These are phyloP conservation scores for Formica selysi DNA, from an alignment of 1,140 invertebrate genomes.

Conservation along the genomic window DNA sequence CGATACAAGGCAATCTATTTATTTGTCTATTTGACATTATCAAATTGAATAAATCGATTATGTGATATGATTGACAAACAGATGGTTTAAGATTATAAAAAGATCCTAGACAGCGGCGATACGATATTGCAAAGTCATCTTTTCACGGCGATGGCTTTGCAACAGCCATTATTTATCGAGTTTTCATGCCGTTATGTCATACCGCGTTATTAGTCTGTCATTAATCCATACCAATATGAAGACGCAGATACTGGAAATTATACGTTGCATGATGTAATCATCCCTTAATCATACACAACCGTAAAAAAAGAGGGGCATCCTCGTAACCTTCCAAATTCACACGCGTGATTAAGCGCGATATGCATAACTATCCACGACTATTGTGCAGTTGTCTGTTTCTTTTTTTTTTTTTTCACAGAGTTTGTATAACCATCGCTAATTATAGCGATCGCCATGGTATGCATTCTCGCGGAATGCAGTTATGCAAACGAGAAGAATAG, in stretches of 20 bases:
- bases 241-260: slow-evolving; percentile 53
- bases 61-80: slow-evolving; percentile 36
- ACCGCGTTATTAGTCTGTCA: slow-evolving; percentile 52
- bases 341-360: slow-evolving; percentile 47
- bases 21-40: neutral
- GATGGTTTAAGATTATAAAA: slow-evolving; percentile 22
- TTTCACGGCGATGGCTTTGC: slow-evolving; percentile 20
- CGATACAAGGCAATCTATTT: slow-evolving; percentile 8
- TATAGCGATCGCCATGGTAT: slow-evolving; percentile 33
- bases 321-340: slow-evolving; percentile 48
- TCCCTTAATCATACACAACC: slow-evolving; percentile 45
- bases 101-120: neutral
- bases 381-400: slow-evolving; percentile 38
- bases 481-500: slow-evolving; percentile 53
- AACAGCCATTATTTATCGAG: slow-evolving; percentile 36
- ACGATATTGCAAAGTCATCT: slow-evolving; percentile 37
- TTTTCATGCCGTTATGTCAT: slow-evolving; percentile 53
- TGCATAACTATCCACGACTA: slow-evolving; percentile 33
- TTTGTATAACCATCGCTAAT: slow-evolving; percentile 34
- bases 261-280: slow-evolving; percentile 47
- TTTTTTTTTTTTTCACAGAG: neutral
- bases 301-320: slow-evolving; percentile 4
- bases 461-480: slow-evolving; percentile 48
- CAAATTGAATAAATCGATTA: slow-evolving; percentile 32
- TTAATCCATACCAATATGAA: slow-evolving; percentile 52